Evolutionary conservation across 2,888 invertebrate species (phyloP), one percentile per base, ranked within the genome.

Genomic region (Apamea epomidion): DNA sequence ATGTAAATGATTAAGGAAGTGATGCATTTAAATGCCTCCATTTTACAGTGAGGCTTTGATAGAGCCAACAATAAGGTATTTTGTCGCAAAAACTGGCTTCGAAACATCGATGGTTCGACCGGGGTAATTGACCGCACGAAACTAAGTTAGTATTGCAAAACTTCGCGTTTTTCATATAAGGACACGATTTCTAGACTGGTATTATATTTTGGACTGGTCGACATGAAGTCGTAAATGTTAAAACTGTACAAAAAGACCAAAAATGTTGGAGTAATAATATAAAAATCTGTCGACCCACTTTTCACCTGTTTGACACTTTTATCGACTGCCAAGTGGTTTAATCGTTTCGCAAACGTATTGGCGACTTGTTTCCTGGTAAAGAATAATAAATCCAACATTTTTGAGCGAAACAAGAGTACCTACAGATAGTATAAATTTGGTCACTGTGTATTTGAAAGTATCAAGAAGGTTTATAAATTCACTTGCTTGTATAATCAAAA

Each of bases 21-120:
- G 67, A 58, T 65, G 60, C 45, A 67, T 82, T 83, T 54, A 70
- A 84, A 74, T 65, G 14, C 64, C 45, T 67, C 14, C 25, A 68
- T 42, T 51, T 58, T 29, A 76, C 37, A 74, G 76, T 69, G 37
- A 65, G 7, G 60, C 62, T 69, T 74, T 65, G 67, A 68, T 68
- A 79, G 67, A 77, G 67, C 76, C 72, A 72, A 71, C 79, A 81
- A 62, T 78, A 76, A 72, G 72, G 76, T 45, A 82, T 81, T 80
- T 81, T 86, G 70, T 86, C 88, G 77, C 83, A 87, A 89, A 89
- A 90, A 87, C 81, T 80, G 42, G 64, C 69, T 73, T 42, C 67
- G 72, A 74, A 79, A 67, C 69, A 79, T 73, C 85, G 72, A 87
- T 81, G 67, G 42, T 71, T 32, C 62, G 65, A 78, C 62, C 42